Evolutionary conservation across 1,140 invertebrate species (phyloP).

Genomic region (Trissolcus basalis): DNA sequence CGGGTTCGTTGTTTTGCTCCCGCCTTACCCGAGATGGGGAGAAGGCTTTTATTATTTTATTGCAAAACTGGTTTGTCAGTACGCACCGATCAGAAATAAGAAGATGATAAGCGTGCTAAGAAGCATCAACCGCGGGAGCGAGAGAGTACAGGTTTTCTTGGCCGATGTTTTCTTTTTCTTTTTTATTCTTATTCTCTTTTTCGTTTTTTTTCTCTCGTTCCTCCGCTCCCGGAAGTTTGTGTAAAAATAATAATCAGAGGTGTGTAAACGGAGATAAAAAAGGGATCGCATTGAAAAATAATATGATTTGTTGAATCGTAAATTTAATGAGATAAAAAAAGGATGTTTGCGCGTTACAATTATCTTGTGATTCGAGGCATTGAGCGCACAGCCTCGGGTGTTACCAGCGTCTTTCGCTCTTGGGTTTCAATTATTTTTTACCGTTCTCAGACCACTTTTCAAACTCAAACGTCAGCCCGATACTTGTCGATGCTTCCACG

Average conservation of each 20-base stretch:
- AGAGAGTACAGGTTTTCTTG: constrained; percentile 33
- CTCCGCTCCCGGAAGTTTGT: constrained; percentile 31
- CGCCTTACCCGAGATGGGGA: constrained; percentile 50
- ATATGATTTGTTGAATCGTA: constrained; percentile 49
- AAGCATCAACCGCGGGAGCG: constrained; percentile 38
- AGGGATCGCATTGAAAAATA: constrained; percentile 42
- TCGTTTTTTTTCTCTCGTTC: constrained; percentile 17
- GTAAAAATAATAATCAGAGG: constrained; percentile 41
- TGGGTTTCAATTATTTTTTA: constrained; percentile 39
- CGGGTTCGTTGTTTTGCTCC: constrained; percentile 48
- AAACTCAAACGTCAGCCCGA: constrained; percentile 31
- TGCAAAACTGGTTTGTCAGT: constrained; percentile 67
- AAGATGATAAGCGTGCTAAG: constrained; percentile 53
- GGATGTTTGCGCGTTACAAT: constrained; percentile 16
- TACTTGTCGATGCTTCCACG: constrained; percentile 23
- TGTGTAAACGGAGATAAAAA: constrained; percentile 35
- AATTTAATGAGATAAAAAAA: constrained; percentile 47
- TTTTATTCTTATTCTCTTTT: constrained; percentile 15
- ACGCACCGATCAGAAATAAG: constrained; percentile 59
- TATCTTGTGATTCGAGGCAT: constrained; percentile 29
- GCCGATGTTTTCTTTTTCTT: background rate
- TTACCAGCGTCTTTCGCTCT: constrained; percentile 10
- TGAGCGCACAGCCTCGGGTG: constrained; percentile 11
- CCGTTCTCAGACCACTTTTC: constrained; percentile 36
- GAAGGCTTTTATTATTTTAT: constrained; percentile 70